Evolutionary conservation across 2,797 vertebrate species (phyloP).

Genomic region (Sitta carolinensis): DNA sequence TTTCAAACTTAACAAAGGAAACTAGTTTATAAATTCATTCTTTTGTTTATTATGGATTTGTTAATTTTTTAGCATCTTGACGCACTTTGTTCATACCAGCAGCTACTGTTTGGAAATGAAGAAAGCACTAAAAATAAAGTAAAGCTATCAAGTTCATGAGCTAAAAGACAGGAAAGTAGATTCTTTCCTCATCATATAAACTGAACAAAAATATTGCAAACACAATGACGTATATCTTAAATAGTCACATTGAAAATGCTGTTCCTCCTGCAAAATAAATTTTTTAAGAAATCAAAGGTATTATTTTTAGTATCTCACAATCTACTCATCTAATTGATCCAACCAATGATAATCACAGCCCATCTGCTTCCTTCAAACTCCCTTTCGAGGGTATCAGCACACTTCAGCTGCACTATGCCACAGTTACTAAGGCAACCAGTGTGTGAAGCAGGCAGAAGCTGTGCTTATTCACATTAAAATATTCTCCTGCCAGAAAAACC

Average conservation of each 20-base stretch:
- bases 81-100: neutral
- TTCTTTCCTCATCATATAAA: neutral
- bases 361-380: constrained; percentile 1
- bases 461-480: neutral
- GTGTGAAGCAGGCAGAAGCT: neutral
- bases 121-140: neutral
- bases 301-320: neutral
- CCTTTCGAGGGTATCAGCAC: neutral
- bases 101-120: neutral
- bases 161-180: neutral
- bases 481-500: neutral
- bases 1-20: neutral
- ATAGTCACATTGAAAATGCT: neutral
- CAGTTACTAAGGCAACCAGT: constrained; percentile 48
- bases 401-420: neutral
- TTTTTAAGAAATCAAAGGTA: neutral
- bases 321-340: constrained; percentile 14
- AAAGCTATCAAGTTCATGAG: neutral
- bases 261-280: neutral
- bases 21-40: neutral
- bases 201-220: neutral
- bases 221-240: neutral
- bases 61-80: neutral
- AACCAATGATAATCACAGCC: neutral
- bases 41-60: neutral